These are phyloP conservation scores for Epirrhoe alternata DNA, from an alignment of 2,888 invertebrate species.

Conservation along the genomic window DNA sequence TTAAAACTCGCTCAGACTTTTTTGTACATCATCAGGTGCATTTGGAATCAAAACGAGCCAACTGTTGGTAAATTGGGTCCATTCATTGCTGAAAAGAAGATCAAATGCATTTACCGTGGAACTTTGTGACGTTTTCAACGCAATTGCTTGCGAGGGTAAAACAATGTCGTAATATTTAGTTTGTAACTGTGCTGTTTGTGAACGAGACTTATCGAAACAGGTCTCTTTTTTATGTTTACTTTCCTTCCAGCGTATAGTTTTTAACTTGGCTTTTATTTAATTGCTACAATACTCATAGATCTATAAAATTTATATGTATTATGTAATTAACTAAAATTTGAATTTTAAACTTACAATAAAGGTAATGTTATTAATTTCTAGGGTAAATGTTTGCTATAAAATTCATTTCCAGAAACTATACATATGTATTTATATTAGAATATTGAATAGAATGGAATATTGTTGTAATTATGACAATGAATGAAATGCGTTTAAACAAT, in stretches of 20 bases:
- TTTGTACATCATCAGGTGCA: constrained; percentile 24
- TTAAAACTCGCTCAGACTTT: constrained; percentile 9
- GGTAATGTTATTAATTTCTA: too few relatives aligned
- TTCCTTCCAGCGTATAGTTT: constrained; percentile 1
- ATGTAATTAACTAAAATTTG: too few relatives aligned
- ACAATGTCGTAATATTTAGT: constrained; percentile 48
- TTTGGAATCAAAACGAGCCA: constrained; percentile 44
- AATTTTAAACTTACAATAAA: too few relatives aligned
- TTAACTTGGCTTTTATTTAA: neutral
- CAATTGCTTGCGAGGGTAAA: constrained; percentile 45
- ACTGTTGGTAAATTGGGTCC: constrained; percentile 54
- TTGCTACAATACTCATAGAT: neutral
- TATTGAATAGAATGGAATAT: too few relatives aligned
- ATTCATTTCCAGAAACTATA: too few relatives aligned
- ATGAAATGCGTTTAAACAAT: too few relatives aligned
- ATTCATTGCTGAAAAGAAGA: constrained; percentile 57
- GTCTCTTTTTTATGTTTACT: constrained; percentile 16
- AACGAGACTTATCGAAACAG: constrained; percentile 15
- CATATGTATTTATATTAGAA: too few relatives aligned
- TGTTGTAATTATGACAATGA: too few relatives aligned
- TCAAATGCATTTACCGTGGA: constrained; percentile 51
- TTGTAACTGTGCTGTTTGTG: constrained; percentile 31
- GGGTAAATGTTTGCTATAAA: too few relatives aligned
- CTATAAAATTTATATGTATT: neutral
- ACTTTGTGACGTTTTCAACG: constrained; percentile 47